Evolutionary conservation across 2,797 vertebrate genomes (phyloP).

Genomic region (Epinephelus malabaricus): DNA sequence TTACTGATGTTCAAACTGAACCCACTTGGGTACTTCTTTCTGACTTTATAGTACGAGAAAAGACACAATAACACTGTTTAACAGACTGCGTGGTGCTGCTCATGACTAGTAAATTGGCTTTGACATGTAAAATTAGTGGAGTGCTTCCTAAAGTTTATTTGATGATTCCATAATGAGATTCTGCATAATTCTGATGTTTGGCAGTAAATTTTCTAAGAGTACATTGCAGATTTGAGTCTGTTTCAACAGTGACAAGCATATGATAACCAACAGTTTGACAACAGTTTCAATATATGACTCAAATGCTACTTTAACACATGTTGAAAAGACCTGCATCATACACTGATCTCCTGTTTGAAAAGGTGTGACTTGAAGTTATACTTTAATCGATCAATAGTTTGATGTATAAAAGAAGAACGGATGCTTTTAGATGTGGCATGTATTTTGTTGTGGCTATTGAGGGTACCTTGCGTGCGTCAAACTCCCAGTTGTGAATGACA

Average conservation of each 20-base stretch:
- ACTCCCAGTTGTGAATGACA: conserved; percentile 99
- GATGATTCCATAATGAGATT: not conserved
- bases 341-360: not conserved
- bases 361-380: not conserved
- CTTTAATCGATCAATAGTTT: not conserved
- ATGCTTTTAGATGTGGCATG: not conserved
- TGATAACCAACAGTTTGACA: not conserved
- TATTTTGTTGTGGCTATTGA: not conserved
- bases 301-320: not conserved
- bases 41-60: not conserved
- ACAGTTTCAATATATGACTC: not conserved
- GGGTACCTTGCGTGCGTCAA: conserved; percentile 93
- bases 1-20: conserved; percentile 4
- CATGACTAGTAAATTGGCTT: conserved; percentile 1
- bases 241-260: not conserved
- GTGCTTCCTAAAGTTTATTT: not conserved
- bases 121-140: not conserved
- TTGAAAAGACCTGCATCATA: not conserved
- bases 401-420: not conserved
- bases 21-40: not conserved
- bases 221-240: conserved; percentile 5
- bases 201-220: not conserved
- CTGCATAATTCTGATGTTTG: not conserved
- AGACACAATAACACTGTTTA: not conserved
- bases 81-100: not conserved